phyloP scores from a whole-genome alignment of 1,140 invertebrate species.

The Pinna nobilis region DNA sequence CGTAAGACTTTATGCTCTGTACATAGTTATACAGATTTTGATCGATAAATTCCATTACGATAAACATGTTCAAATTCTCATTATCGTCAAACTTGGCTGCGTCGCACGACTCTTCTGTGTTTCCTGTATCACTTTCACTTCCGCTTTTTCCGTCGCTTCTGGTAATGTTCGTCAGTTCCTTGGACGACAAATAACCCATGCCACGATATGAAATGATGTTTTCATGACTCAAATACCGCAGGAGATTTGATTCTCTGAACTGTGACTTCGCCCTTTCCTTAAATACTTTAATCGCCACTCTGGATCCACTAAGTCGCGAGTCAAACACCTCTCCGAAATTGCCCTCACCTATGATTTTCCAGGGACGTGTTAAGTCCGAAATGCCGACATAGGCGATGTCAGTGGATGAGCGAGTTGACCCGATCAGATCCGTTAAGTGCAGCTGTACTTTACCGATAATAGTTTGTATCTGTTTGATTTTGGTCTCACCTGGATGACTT shows the following conservation, averaged over 20 bases:
- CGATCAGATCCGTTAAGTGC: neutral
- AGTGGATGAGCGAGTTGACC: neutral
- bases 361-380: neutral
- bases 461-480: neutral
- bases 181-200: constrained; percentile 30
- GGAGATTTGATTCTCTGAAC: constrained; percentile 26
- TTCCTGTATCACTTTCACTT: too few species aligned
- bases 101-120: neutral
- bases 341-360: constrained; percentile 15
- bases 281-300: constrained; percentile 28
- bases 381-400: neutral
- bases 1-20: constrained; percentile 19
- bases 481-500: too few species aligned
- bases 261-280: constrained; percentile 31
- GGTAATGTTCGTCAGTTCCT: neutral
- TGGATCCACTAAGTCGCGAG: constrained; percentile 20
- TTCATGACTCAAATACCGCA: constrained; percentile 33
- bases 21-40: constrained; percentile 35
- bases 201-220: constrained; percentile 44
- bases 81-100: neutral
- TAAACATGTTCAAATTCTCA: constrained; percentile 20
- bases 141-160: neutral
- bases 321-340: constrained; percentile 37
- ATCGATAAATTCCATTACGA: constrained; percentile 43
- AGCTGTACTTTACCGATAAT: neutral